Conservation (phyloP, 2,113 vertebrate genomes). For the Tinamus guttatus region DNA sequence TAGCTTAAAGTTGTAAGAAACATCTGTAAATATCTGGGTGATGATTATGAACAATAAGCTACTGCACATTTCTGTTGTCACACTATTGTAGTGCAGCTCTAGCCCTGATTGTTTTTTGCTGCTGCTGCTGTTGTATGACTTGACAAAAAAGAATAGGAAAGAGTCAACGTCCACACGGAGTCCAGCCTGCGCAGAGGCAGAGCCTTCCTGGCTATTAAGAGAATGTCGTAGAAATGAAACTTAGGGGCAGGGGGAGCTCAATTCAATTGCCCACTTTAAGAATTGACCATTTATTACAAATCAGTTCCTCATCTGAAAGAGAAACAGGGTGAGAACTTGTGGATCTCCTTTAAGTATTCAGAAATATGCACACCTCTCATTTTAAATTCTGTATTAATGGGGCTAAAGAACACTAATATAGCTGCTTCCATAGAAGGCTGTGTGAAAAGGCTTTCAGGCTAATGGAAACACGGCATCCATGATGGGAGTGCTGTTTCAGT, state of each 20-base stretch:
- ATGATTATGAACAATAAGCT: background rate
- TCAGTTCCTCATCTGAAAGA: background rate
- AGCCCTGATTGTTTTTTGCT: background rate
- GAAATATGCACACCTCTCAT: background rate
- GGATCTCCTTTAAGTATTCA: conserved; percentile 52
- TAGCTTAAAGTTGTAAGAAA: background rate
- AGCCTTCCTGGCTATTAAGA: background rate
- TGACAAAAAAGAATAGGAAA: background rate
- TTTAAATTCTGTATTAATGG: background rate
- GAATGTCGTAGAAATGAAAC: background rate
- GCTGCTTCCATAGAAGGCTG: background rate
- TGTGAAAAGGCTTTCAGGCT: conserved; percentile 14
- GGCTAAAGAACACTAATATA: conserved; percentile 8
- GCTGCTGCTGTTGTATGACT: background rate
- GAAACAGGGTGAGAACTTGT: background rate
- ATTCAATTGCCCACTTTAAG: background rate
- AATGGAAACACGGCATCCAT: background rate
- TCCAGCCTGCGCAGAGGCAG: background rate
- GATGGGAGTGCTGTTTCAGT: background rate
- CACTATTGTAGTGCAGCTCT: background rate
- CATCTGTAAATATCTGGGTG: background rate
- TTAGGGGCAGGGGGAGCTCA: background rate
- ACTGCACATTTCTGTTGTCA: background rate
- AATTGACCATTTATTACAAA: background rate
- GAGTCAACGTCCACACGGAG: background rate